phyloP scores from a whole-genome alignment of 2,888 invertebrate genomes.

The Hirtodrosophila alboralis region DNA sequence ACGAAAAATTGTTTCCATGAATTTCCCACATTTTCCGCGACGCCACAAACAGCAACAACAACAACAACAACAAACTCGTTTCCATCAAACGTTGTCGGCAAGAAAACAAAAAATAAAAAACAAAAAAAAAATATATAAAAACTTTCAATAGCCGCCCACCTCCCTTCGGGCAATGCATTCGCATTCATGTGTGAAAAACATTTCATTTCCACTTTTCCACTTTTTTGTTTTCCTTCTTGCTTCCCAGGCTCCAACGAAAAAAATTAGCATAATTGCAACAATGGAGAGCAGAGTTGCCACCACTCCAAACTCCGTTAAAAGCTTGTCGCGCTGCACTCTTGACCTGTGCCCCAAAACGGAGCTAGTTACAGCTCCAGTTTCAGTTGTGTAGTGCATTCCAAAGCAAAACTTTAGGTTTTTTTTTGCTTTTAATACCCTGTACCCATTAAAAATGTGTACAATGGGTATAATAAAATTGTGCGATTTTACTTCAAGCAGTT shows the following conservation, averaged over 20 bases:
- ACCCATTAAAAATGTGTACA: no score
- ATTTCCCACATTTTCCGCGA: constrained; percentile 75
- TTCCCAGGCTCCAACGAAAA: constrained; percentile 40
- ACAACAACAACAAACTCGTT: constrained; percentile 60
- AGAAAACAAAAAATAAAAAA: constrained; percentile 14
- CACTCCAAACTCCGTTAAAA: constrained; percentile 12
- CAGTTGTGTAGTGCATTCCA: not conserved
- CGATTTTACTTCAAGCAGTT: no score
- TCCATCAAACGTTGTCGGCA: constrained; percentile 47
- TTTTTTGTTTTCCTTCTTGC: constrained; percentile 18
- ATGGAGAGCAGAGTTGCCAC: constrained; percentile 41
- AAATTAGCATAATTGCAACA: constrained; percentile 63
- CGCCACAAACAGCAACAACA: constrained; percentile 27
- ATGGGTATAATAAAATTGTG: no score
- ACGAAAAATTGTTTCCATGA: constrained; percentile 72
- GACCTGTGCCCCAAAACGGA: constrained; percentile 32
- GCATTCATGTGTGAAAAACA: constrained; percentile 78
- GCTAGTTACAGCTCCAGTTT: constrained; percentile 8
- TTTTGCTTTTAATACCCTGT: no score
- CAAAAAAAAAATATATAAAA: constrained; percentile 26
- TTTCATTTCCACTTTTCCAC: constrained; percentile 68
- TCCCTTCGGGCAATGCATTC: constrained; percentile 48
- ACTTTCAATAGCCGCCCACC: constrained; percentile 50
- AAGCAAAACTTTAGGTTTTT: not conserved
- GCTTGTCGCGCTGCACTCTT: constrained; percentile 36